These are phyloP conservation scores for Chaenodraco wilsoni DNA, from an alignment of 2,797 vertebrate species.

Conservation along the genomic window DNA sequence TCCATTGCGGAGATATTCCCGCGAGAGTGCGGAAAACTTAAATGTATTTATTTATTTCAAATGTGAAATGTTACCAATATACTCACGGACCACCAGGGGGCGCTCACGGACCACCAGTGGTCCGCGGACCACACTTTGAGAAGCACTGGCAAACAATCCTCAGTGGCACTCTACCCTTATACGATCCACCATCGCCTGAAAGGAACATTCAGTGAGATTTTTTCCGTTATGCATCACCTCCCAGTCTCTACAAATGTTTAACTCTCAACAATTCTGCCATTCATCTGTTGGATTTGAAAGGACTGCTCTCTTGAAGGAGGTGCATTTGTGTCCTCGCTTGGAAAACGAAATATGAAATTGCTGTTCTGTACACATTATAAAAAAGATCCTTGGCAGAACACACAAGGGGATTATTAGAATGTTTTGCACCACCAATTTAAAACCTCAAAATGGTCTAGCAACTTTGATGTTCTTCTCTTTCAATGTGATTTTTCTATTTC, in stretches of 20 bases:
- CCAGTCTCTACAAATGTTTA: slow-evolving; percentile 27
- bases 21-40: no score
- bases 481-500: not conserved
- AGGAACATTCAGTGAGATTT: slow-evolving; percentile 22
- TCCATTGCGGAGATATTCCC: no score
- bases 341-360: not conserved
- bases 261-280: slow-evolving; percentile 11
- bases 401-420: not conserved
- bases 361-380: not conserved
- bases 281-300: slow-evolving; percentile 5
- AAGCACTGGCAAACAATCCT: slow-evolving; percentile 6
- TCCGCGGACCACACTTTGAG: no score
- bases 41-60: no score
- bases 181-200: slow-evolving; percentile 1
- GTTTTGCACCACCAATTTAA: not conserved
- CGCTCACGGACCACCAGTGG: no score
- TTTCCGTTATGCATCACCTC: slow-evolving; percentile 4
- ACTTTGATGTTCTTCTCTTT: not conserved
- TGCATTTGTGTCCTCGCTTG: not conserved
- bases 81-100: no score
- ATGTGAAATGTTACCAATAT: no score
- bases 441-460: not conserved
- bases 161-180: slow-evolving; percentile 5
- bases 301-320: not conserved
- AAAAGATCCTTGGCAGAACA: not conserved